Evolutionary conservation across 2,797 vertebrate genomes (phyloP).

Genomic region (Catostomus latipinnis): DNA sequence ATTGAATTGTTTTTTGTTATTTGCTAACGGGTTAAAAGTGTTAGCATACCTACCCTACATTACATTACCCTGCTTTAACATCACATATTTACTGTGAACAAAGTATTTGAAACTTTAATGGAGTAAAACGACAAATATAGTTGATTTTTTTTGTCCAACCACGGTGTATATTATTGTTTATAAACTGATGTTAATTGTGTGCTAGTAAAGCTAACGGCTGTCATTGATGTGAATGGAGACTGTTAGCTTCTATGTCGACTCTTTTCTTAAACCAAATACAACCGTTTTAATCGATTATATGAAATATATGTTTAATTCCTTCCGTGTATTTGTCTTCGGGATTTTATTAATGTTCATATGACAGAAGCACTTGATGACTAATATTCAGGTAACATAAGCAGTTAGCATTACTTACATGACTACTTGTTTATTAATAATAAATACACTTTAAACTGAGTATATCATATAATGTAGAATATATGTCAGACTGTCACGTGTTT

Average conservation of each 20-base stretch:
- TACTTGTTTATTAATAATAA: not conserved
- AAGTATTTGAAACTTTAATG: not conserved
- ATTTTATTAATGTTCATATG: conserved; percentile 13
- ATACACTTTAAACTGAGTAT: too few species aligned
- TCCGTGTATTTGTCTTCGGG: not conserved
- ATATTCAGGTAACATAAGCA: conserved; percentile 19
- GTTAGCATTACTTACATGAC: conserved; percentile 8
- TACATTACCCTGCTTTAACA: not conserved
- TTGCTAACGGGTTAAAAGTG: conserved; percentile 13
- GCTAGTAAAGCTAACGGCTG: conserved; percentile 34
- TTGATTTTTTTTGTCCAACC: not conserved
- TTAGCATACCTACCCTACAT: not conserved
- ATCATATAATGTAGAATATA: too few species aligned
- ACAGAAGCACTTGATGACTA: conserved; percentile 25
- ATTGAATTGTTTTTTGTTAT: not conserved
- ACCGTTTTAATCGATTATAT: not conserved
- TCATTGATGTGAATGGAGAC: conserved; percentile 4
- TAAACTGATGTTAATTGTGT: not conserved
- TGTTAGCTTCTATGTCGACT: conserved; percentile 9
- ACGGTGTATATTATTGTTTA: not conserved
- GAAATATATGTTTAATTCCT: conserved; percentile 1
- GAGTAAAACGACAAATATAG: not conserved
- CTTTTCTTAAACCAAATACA: not conserved
- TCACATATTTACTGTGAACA: not conserved
- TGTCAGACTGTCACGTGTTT: too few species aligned